These are phyloP conservation scores for Zygaena filipendulae DNA, from an alignment of 2,888 invertebrate species.

Conservation along the genomic window DNA sequence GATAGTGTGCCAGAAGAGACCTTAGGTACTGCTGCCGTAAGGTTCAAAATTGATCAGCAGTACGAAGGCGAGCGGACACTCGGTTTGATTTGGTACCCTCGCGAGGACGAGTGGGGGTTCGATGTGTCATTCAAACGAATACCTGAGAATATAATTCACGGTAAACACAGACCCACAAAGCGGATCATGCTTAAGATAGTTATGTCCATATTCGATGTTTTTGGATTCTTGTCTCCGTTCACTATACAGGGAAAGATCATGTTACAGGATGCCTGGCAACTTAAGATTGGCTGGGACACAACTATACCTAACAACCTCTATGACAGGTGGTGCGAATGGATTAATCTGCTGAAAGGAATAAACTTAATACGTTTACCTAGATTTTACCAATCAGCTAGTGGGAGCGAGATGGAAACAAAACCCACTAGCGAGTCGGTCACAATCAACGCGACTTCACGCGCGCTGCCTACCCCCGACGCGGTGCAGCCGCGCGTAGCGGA, in stretches of 20 bases:
- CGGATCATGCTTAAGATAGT: constrained; percentile 8
- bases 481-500: too few species aligned
- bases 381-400: too few species aligned
- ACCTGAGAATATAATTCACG: constrained; percentile 1
- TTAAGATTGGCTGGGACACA: constrained; percentile 12
- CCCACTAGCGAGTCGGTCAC: too few species aligned
- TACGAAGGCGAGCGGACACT: constrained; percentile 10
- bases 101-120: constrained; percentile 7
- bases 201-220: constrained; percentile 15
- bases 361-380: too few species aligned
- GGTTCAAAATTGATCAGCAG: background rate
- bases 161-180: constrained; percentile 12
- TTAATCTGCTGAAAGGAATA: too few species aligned
- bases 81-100: constrained; percentile 10
- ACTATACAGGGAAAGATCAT: constrained; percentile 13
- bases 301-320: too few species aligned
- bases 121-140: constrained; percentile 5
- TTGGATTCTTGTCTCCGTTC: constrained; percentile 12
- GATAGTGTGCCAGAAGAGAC: constrained; percentile 8
- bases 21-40: constrained; percentile 3
- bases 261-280: constrained; percentile 12
- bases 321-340: too few species aligned
- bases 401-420: too few species aligned
- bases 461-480: too few species aligned
- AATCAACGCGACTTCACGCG: too few species aligned